Conservation (phyloP, 2,888 invertebrate species). For the Tetramorium bicarinatum region DNA sequence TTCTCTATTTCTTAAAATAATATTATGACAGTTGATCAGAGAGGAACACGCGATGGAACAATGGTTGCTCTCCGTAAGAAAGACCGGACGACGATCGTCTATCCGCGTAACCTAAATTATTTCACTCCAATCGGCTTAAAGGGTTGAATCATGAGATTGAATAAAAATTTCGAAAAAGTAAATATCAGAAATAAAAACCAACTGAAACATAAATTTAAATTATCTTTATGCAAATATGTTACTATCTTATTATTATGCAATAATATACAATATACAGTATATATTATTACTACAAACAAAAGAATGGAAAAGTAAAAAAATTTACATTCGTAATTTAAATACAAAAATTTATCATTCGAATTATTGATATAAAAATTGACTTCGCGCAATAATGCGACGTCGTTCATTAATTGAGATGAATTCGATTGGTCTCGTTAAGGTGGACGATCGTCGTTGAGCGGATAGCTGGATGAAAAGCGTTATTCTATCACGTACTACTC, state of each 20-base stretch:
- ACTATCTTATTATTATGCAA: background rate
- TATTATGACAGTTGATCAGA: constrained; percentile 77
- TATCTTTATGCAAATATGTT: background rate
- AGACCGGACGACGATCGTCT: constrained; percentile 31
- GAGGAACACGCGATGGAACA: constrained; percentile 25
- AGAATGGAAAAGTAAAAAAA: background rate
- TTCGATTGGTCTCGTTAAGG: background rate
- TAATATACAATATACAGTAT: background rate
- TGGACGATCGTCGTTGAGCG: constrained; percentile 35
- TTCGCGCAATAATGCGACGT: background rate
- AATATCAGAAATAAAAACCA: background rate
- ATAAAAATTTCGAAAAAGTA: background rate
- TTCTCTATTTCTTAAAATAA: constrained; percentile 81
- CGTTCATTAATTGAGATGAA: background rate
- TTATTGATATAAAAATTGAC: background rate
- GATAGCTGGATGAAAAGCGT: constrained; percentile 50
- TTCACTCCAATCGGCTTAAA: background rate
- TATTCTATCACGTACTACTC: constrained; percentile 54
- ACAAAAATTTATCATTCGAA: background rate
- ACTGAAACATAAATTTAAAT: background rate
- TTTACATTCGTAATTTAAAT: background rate
- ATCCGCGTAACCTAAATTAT: background rate
- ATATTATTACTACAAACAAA: background rate
- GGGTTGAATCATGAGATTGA: background rate
- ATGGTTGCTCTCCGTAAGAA: constrained; percentile 4